Base-by-base conservation (phyloP, 1,140 invertebrate species). In the Bilobella aurantiaca region DNA sequence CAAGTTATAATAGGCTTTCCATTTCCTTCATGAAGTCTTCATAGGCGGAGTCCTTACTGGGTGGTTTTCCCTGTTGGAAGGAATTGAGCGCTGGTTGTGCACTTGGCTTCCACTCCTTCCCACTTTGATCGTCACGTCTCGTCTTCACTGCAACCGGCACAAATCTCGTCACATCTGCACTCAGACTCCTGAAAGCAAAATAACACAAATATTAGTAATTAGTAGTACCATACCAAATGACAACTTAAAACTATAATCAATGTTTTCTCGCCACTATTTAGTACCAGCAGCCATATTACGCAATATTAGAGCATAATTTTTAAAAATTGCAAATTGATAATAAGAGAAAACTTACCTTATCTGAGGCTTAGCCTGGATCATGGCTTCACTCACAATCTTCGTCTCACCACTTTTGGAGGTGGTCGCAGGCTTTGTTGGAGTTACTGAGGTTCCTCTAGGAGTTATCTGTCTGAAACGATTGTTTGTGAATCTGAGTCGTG, bases 11-110 rank as follows among this genome's bases (percentile, higher is more conserved):
- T 28, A 97, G 79, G 46, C 87, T 91, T 78, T 96, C 86, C 93
- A 98, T 96, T 82, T 98, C 95, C 78, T 89, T 87, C 93, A 98
- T 97, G 77, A 98, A 98, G 76, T 94, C 91, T 79, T 93, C 87
- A 75, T 98, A 98, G 34, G 94, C 95, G 76, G 98, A 94, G 75
- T 98, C 95, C 77, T 98, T 98, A 37, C 89, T 96, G 42, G 85
- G 85, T 70, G 81, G 80, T 58, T 78, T 74, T 70, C 78, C 78
- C 58, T 79, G 62, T 34, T 37, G 34, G 12, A 37, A 32, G 1
- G 29, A 18, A 21, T 53, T 53, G 56, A 34, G 58, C 28, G 14
- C 37, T 32, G 18, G 62, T 28, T 23, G 61, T 30, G 21, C 32
- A 58, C 23, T 34, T 34, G 59, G 34, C 60, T 66, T 62, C 46